Evolutionary conservation across 2,113 vertebrate species (phyloP).

Genomic region (Apeltes quadracus): DNA sequence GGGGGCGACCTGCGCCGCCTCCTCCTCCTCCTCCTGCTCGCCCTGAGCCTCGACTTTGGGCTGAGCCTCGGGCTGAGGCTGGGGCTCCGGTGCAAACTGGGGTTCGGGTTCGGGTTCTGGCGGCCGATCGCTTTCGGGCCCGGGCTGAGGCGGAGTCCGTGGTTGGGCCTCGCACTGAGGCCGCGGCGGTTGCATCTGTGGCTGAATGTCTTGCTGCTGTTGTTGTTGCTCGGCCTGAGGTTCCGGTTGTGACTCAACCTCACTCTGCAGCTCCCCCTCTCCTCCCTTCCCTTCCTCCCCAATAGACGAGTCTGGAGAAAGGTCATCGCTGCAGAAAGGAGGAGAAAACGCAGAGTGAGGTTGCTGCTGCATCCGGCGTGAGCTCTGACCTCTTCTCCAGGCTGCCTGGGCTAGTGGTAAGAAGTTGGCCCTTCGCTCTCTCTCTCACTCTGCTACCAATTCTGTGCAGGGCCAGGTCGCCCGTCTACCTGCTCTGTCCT

Average conservation of each 20-base stretch:
- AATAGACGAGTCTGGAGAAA: conserved; percentile 72
- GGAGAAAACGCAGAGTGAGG: conserved; percentile 86
- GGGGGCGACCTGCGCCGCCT: conserved; percentile 20
- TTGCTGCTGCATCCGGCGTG: conserved; percentile 76
- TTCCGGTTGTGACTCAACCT: conserved; percentile 79
- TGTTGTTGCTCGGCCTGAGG: conserved; percentile 50
- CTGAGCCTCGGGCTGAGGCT: not conserved
- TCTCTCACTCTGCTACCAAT: conserved; percentile 55
- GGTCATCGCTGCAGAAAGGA: conserved; percentile 85
- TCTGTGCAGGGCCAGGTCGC: conserved; percentile 45
- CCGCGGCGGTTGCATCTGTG: conserved; percentile 41
- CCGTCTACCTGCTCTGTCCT: conserved; percentile 64
- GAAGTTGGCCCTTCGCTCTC: conserved; percentile 62
- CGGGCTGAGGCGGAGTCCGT: conserved; percentile 20
- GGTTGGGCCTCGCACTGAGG: conserved; percentile 46
- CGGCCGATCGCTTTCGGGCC: conserved; percentile 25
- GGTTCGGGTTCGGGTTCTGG: conserved; percentile 16
- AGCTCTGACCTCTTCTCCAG: conserved; percentile 80
- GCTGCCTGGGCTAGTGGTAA: conserved; percentile 71
- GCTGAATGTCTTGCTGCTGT: conserved; percentile 55
- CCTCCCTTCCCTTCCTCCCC: conserved; percentile 84
- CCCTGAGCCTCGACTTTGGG: conserved; percentile 21
- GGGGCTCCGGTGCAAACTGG: not conserved
- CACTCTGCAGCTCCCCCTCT: conserved; percentile 82
- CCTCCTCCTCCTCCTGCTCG: conserved; percentile 31